Conservation (phyloP, 2,113 vertebrate species). For the Genyomyrus donnyi region DNA sequence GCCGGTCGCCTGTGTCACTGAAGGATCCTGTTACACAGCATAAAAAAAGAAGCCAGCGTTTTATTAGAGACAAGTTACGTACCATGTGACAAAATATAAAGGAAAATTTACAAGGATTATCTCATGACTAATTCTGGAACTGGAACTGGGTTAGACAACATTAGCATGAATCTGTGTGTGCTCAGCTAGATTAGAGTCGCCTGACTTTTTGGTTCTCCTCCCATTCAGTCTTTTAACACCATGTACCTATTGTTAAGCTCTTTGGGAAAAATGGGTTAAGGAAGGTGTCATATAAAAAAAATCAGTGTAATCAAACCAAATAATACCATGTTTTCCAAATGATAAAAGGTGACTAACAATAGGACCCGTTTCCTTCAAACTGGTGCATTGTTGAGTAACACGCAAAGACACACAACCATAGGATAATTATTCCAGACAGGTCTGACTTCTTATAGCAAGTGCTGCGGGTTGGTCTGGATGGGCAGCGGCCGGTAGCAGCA, state of each 20-base stretch:
- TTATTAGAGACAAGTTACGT: neutral
- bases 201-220: neutral
- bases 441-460: neutral
- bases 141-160: neutral
- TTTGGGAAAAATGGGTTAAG: neutral
- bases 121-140: neutral
- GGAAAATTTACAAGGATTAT: neutral
- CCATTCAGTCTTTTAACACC: neutral
- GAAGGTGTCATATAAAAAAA: neutral
- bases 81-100: neutral
- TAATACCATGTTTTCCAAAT: neutral
- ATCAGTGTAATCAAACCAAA: neutral
- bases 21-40: conserved; percentile 69
- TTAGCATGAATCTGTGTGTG: neutral
- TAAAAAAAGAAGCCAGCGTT: neutral
- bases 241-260: neutral
- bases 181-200: neutral
- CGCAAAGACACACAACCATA: neutral
- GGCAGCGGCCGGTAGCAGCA: neutral
- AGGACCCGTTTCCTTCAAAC: too few relatives aligned
- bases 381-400: neutral
- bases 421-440: neutral
- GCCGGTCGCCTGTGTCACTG: conserved; percentile 76
- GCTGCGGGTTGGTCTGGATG: neutral
- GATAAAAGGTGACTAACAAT: neutral